phyloP scores from a whole-genome alignment of 1,140 invertebrate genomes.

The Brevipalpus yothersi region DNA sequence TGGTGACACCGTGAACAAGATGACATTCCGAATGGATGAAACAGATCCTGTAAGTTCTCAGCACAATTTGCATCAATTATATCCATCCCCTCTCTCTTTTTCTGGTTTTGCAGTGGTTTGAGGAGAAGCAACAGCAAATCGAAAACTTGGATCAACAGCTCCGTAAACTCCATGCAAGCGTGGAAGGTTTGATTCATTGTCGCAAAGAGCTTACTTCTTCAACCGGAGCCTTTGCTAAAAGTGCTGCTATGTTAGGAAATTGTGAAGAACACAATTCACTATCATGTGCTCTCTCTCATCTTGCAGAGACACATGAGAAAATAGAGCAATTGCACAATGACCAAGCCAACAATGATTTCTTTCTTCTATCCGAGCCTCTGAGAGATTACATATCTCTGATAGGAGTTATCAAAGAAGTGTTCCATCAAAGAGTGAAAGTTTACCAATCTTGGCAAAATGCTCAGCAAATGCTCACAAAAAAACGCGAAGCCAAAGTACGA shows the following conservation, averaged over 20 bases:
- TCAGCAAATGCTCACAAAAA: constrained; percentile 75
- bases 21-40: constrained; percentile 98
- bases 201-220: constrained; percentile 56
- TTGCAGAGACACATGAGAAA: constrained; percentile 75
- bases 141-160: constrained; percentile 75
- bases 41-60: constrained; percentile 55
- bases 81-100: neutral
- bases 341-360: constrained; percentile 86
- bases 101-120: constrained; percentile 63
- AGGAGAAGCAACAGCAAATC: constrained; percentile 74
- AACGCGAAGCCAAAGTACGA: constrained; percentile 76
- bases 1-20: constrained; percentile 92
- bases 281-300: constrained; percentile 65
- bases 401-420: constrained; percentile 85
- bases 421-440: constrained; percentile 87
- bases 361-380: constrained; percentile 66
- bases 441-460: constrained; percentile 96
- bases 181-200: constrained; percentile 63
- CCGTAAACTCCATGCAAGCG: constrained; percentile 56
- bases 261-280: constrained; percentile 84
- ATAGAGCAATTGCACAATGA: constrained; percentile 63
- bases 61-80: neutral
- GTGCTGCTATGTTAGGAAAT: constrained; percentile 68
- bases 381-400: constrained; percentile 87
- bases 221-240: constrained; percentile 58